Conservation (phyloP, 2,113 vertebrate species). For the Chauna torquata region DNA sequence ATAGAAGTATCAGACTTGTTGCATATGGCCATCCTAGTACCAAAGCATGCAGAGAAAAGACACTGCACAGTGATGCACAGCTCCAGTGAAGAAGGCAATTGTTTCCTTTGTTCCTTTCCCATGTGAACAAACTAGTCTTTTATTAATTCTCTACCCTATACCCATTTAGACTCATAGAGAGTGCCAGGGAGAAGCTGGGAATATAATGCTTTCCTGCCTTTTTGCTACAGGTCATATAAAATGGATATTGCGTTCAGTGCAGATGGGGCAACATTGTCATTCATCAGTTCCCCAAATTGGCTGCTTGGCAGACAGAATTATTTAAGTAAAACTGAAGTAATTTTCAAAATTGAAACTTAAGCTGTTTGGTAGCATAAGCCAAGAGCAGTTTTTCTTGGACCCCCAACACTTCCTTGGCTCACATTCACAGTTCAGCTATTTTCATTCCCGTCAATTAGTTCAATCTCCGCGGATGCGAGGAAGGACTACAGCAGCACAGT, state of each 20-base stretch:
- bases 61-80: background rate
- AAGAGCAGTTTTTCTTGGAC: conserved; percentile 68
- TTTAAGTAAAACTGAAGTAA: conserved; percentile 75
- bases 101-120: conserved; percentile 37
- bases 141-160: background rate
- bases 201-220: conserved; percentile 39
- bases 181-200: conserved; percentile 41
- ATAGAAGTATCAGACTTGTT: background rate
- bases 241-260: conserved; percentile 51
- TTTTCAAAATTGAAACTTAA: conserved; percentile 77
- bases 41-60: conserved; percentile 48
- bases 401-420: conserved; percentile 72
- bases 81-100: conserved; percentile 51
- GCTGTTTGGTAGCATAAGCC: conserved; percentile 63
- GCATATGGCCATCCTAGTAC: background rate
- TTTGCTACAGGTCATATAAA: conserved; percentile 64
- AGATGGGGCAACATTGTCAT: conserved; percentile 57
- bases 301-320: conserved; percentile 69
- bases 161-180: background rate
- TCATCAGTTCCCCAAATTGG: conserved; percentile 65
- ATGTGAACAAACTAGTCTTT: conserved; percentile 53
- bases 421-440: conserved; percentile 38
- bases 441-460: conserved; percentile 66
- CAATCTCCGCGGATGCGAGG: conserved; percentile 44
- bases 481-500: background rate